Conservation (phyloP, 2,888 invertebrate species). For the Plemyria rubiginata region DNA sequence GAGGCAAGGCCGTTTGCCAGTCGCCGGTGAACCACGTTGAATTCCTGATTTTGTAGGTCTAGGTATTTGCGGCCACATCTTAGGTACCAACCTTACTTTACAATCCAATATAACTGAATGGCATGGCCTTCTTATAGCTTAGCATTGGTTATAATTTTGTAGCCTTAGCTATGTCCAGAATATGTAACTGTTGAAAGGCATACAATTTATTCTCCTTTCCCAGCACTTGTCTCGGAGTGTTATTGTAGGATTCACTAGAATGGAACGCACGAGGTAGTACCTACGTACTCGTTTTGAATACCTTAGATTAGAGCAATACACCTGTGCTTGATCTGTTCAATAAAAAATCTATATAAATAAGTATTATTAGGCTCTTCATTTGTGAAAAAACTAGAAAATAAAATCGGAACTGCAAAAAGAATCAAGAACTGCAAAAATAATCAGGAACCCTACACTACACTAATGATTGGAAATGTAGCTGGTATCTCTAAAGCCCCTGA, state of each 20-base stretch:
- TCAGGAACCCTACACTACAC: too few relatives aligned
- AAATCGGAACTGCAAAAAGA: too few relatives aligned
- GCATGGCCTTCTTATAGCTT: background rate
- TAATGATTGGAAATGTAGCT: too few relatives aligned
- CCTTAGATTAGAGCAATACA: background rate
- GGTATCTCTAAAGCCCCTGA: too few relatives aligned
- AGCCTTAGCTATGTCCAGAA: background rate
- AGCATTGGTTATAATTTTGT: too few relatives aligned
- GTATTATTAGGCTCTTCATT: too few relatives aligned
- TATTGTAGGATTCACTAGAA: background rate
- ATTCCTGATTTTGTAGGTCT: slow-evolving; percentile 34
- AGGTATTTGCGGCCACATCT: slow-evolving; percentile 13
- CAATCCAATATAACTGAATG: background rate
- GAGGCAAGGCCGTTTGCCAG: slow-evolving; percentile 64
- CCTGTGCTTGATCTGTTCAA: background rate
- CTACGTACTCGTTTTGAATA: background rate
- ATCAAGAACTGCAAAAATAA: too few relatives aligned
- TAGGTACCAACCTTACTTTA: background rate
- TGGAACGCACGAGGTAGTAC: background rate
- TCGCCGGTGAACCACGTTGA: slow-evolving; percentile 45
- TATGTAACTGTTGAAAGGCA: too few relatives aligned
- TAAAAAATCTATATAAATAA: too few relatives aligned
- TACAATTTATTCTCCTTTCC: background rate
- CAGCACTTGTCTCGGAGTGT: background rate
- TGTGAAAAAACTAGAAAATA: background rate